Evolutionary conservation across 2,113 vertebrate genomes (phyloP), one percentile per base, ranked within the genome.

Genomic region (Xenus cinereus): DNA sequence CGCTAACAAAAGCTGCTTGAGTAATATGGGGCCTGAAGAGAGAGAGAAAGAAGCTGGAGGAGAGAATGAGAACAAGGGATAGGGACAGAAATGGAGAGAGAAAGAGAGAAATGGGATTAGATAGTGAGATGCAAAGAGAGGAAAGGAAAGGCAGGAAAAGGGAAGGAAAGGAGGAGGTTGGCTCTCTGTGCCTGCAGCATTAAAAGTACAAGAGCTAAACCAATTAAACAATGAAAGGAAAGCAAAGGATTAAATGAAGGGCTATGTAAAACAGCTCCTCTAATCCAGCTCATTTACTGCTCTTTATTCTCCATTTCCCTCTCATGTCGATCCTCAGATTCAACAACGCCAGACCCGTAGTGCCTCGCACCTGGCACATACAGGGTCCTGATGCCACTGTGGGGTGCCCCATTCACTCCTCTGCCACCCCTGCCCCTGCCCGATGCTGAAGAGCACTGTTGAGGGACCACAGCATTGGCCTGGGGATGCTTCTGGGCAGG

Each of bases 161-260:
- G 50, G 41, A 82, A 77, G 79, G 93, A 13, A 71, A 73, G 41
- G 72, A 90, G 85, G 73, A 84, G 84, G 76, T 13, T 95, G 84
- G 79, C 48, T 41, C 67, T 73, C 57, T 85, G 83, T 93, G 84
- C 63, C 81, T 91, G 84, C 68, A 94, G 77, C 84, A 89, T 91
- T 95, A 79, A 60, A 96, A 78, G 90, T 94, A 97, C 96, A 97
- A 97, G 94, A 95, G 89, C 89, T 96, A 95, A 96, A 94, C 94
- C 95, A 97, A 96, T 97, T 97, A 97, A 96, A 96, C 87, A 97
- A 94, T 92, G 95, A 96, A 96, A 95, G 82, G 89, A 96, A 97
- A 95, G 97, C 87, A 90, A 92, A 97, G 93, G 96, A 96, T 97
- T 97, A 97, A 97, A 94, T 88, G 95, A 93, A 97, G 93, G 91